Base-by-base conservation (phyloP, 2,888 invertebrate species). In the Morpho achilles region DNA sequence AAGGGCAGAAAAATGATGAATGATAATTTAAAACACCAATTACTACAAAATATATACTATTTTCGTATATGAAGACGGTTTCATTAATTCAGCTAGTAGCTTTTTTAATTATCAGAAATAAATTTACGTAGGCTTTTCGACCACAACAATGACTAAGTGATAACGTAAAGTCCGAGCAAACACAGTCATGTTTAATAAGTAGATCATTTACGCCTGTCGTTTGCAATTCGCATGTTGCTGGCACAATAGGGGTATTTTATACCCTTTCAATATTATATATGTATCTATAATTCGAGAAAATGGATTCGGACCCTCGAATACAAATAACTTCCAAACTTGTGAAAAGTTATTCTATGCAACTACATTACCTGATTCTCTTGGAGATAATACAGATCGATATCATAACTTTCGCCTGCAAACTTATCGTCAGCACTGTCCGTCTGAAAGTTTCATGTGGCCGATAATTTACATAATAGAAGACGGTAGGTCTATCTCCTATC, bases 391-490 rank as follows among this genome's bases (percentile, higher is more conserved):
- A 76, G 83, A 83, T 84, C 82, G 82, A 87, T 86, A 84, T 78
- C 73, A 75, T 76, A 86, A 88, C 79, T 87, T 85, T 79, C 75
- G 71, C 72, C 77, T 77, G 70, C 76, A 84, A 87, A 87, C 86
- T 86, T 84, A 77, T 77, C 74, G 79, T 76, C 81, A 83, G 75
- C 80, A 78, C 77, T 79, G 84, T 81, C 79, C 79, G 79, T 80
- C 75, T 71, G 70, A 83, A 86, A 89, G 79, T 88, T 89, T 84
- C 82, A 80, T 85, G 81, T 82, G 80, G 79, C 77, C 83, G 83
- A 87, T 87, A 87, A 88, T 90, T 89, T 89, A 85, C 89, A 88
- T 89, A 89, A 89, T 88, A 87, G 86, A 86, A 87, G 84, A 86
- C 82, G 77, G 78, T 83, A 84, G 85, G 84, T 85, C 86, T 84